A percentile compares a stretch with the other conserved stretches of the same genome.
Evolutionary conservation across 2,797 vertebrate genomes (phyloP).

Genomic region (Novumbra hubbsi): DNA sequence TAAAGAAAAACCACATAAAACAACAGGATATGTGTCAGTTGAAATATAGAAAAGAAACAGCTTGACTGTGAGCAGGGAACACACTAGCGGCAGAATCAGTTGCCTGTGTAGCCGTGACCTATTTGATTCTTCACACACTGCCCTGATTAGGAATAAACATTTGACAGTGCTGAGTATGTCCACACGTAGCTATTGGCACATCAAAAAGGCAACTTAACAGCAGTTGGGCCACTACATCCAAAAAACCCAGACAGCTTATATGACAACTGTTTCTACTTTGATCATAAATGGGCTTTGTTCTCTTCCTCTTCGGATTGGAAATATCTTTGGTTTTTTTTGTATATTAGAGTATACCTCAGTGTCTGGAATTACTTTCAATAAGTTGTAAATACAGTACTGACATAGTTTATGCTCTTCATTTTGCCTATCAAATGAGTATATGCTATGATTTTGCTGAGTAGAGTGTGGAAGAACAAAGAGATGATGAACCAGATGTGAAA

Average conservation of each 20-base stretch:
- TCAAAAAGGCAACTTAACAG: slow-evolving; percentile 1
- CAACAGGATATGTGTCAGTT: slow-evolving; percentile 21
- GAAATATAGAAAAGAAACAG: slow-evolving; percentile 17
- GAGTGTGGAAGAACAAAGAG: no score
- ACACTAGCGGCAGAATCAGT: background rate
- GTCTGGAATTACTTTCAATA: no score
- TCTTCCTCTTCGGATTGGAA: no score
- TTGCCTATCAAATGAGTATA: background rate
- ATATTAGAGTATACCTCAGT: no score
- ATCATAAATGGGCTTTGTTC: no score
- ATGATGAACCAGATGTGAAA: background rate
- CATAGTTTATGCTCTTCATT: background rate
- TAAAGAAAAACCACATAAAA: slow-evolving; percentile 40
- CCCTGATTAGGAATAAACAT: background rate
- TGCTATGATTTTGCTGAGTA: background rate
- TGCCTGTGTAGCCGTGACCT: background rate
- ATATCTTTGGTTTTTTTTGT: no score
- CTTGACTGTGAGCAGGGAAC: background rate
- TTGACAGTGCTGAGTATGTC: background rate
- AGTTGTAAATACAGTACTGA: background rate
- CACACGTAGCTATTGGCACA: background rate
- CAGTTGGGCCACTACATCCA: background rate
- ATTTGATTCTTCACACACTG: background rate
- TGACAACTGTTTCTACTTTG: background rate
- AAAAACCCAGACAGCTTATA: background rate